Percentiles rank a stretch among this genome's conserved stretches.
Conservation (phyloP, 1,140 invertebrate species). For the Hycleus phaleratus region DNA sequence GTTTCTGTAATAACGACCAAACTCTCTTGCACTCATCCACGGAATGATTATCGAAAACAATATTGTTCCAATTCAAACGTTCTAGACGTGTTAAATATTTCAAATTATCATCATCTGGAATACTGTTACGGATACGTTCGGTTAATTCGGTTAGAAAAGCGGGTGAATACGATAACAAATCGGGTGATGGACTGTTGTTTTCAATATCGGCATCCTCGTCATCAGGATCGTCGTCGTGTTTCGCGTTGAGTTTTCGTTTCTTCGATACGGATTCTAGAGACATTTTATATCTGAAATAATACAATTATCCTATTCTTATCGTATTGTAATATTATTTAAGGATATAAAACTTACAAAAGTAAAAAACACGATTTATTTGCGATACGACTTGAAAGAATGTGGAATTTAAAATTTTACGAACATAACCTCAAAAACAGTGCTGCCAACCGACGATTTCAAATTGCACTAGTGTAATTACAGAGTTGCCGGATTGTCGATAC, state of each 20-base stretch:
- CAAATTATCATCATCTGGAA: slow-evolving; percentile 21
- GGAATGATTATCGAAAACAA: slow-evolving; percentile 41
- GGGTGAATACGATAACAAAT: slow-evolving; percentile 13
- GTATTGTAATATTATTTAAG: no score
- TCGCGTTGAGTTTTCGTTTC: neutral
- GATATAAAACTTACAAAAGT: no score
- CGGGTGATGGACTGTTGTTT: neutral
- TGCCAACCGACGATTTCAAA: no score
- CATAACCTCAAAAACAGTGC: no score
- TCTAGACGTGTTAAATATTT: slow-evolving; percentile 18
- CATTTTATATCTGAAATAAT: no score
- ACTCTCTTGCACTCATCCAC: slow-evolving; percentile 42
- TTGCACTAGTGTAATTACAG: no score
- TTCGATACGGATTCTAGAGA: neutral
- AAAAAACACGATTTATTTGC: no score
- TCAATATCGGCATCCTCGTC: neutral
- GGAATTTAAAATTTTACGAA: no score
- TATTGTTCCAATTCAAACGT: slow-evolving; percentile 32
- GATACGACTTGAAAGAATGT: no score
- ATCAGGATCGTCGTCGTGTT: neutral
- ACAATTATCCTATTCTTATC: no score
- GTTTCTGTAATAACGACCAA: slow-evolving; percentile 39
- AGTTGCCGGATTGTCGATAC: no score
- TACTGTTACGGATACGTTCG: slow-evolving; percentile 16
- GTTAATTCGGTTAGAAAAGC: slow-evolving; percentile 23